Percentiles rank a stretch among this genome's conserved stretches.
These are phyloP conservation scores for Morpho achilles DNA, from an alignment of 2,888 invertebrate genomes.

Conservation along the genomic window DNA sequence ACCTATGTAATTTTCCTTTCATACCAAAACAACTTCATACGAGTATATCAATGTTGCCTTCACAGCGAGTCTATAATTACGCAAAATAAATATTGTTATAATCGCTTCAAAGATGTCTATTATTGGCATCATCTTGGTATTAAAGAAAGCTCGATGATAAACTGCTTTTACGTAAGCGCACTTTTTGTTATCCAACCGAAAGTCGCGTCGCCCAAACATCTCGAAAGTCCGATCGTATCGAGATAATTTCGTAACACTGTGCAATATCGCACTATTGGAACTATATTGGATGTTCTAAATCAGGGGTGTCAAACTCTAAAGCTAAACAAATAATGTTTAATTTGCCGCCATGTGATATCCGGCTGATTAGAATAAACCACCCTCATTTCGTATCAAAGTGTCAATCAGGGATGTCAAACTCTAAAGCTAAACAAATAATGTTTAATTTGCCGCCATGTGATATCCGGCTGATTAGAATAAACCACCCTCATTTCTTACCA, in stretches of 20 bases:
- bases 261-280: conserved; percentile 47
- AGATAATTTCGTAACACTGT: conserved; percentile 56
- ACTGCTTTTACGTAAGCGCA: conserved; percentile 54
- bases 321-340: too few relatives aligned
- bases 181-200: conserved; percentile 52
- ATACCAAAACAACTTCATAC: conserved; percentile 2
- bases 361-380: too few relatives aligned
- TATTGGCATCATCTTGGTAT: conserved; percentile 12
- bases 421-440: too few relatives aligned
- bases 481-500: too few relatives aligned
- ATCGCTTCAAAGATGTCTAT: conserved; percentile 22
- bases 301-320: too few relatives aligned
- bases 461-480: too few relatives aligned
- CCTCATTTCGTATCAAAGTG: too few relatives aligned
- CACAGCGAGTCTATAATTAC: conserved; percentile 24
- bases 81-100: conserved; percentile 29
- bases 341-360: too few relatives aligned
- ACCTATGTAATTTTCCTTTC: not conserved
- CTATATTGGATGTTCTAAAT: conserved; percentile 35
- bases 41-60: conserved; percentile 15
- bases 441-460: too few relatives aligned
- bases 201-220: conserved; percentile 64
- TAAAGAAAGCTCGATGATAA: conserved; percentile 51
- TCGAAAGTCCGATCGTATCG: conserved; percentile 63
- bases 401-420: too few relatives aligned